Conservation (phyloP, 2,797 vertebrate genomes). For the Sciurus carolinensis region DNA sequence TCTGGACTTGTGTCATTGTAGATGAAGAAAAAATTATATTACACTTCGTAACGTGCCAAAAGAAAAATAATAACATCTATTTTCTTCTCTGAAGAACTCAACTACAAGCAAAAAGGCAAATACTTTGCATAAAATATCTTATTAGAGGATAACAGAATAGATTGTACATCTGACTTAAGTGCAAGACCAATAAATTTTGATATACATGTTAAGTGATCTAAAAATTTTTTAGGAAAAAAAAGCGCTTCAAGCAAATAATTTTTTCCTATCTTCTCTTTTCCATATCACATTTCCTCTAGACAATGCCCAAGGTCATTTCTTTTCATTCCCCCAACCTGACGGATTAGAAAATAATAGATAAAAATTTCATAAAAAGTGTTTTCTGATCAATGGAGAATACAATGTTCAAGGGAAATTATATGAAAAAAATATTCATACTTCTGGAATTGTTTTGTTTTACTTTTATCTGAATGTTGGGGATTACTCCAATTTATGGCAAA, state of each 20-base stretch:
- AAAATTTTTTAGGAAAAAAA: neutral
- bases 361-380: neutral
- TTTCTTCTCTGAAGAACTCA: neutral
- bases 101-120: neutral
- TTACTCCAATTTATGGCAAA: neutral
- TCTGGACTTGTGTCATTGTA: neutral
- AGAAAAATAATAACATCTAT: neutral
- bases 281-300: rapidly evolving
- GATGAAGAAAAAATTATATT: neutral
- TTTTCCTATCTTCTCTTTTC: neutral
- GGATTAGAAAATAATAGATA: neutral
- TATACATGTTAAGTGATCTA: neutral
- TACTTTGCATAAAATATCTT: neutral
- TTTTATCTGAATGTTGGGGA: neutral
- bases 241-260: neutral
- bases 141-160: neutral
- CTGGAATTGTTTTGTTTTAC: neutral
- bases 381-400: neutral
- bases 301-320: neutral
- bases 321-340: neutral
- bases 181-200: neutral
- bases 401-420: neutral
- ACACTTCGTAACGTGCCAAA: neutral
- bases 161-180: neutral
- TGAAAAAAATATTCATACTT: neutral